phyloP scores from a whole-genome alignment of 2,797 vertebrate genomes.

The Liasis olivaceus region DNA sequence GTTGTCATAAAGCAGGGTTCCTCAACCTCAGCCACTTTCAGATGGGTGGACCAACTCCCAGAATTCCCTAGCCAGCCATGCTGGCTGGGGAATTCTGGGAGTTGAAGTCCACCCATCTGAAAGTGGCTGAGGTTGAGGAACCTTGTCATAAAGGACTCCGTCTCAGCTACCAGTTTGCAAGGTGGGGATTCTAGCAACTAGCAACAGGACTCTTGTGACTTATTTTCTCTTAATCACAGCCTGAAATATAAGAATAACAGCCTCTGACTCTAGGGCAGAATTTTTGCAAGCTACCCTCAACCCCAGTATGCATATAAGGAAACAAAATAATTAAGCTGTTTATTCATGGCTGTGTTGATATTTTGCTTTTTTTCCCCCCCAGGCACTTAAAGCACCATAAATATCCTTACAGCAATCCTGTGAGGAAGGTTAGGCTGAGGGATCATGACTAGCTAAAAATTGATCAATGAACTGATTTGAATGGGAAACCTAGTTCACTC shows the following conservation, averaged over 20 bases:
- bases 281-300: not conserved
- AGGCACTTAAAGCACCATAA: not conserved
- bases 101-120: too few species aligned
- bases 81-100: too few species aligned
- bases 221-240: not conserved
- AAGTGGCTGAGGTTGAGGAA: too few species aligned
- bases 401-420: not conserved
- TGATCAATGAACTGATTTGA: not conserved
- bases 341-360: not conserved
- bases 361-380: fast-evolving
- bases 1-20: not conserved
- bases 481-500: not conserved
- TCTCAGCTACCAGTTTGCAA: not conserved
- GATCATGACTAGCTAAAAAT: not conserved
- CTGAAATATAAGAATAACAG: not conserved
- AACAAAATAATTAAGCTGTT: not conserved
- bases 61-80: too few species aligned
- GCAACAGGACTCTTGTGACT: not conserved
- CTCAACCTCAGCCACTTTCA: too few species aligned
- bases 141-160: not conserved
- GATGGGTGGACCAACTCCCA: too few species aligned
- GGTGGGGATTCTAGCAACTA: not conserved
- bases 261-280: not conserved
- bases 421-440: not conserved
- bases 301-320: not conserved